Conservation (phyloP, 2,888 invertebrate genomes). For the Xanthia icteritia region DNA sequence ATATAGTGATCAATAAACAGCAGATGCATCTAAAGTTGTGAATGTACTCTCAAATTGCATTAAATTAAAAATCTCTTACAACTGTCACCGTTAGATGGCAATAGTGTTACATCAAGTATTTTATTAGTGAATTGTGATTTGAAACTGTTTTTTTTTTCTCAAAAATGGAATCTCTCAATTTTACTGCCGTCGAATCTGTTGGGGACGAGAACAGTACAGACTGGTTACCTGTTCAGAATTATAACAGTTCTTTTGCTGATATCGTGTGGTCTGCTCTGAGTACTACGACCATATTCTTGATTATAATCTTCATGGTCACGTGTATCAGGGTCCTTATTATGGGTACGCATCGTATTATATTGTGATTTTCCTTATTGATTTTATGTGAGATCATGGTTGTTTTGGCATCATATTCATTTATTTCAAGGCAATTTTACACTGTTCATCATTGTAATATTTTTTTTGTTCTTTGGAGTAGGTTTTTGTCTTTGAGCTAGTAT, state of each 20-base stretch:
- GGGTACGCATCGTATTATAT: conserved; percentile 61
- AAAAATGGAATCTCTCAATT: conserved; percentile 68
- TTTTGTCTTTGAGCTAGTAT: not conserved
- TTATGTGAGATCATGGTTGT: conserved; percentile 7
- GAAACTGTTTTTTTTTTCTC: conserved; percentile 17
- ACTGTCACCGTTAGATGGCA: conserved; percentile 10
- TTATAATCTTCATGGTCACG: conserved; percentile 69
- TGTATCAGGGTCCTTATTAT: conserved; percentile 69
- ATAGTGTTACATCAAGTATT: conserved; percentile 29
- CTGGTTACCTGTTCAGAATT: not conserved
- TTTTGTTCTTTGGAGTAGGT: not conserved
- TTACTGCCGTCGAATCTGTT: not conserved
- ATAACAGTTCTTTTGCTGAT: conserved; percentile 42
- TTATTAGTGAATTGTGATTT: conserved; percentile 36
- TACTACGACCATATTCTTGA: conserved; percentile 57
- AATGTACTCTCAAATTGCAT: not conserved
- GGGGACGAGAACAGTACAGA: conserved; percentile 12
- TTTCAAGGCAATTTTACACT: not conserved
- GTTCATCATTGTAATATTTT: not conserved
- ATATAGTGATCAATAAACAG: not conserved
- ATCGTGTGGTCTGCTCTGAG: conserved; percentile 67
- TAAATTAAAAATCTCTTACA: not conserved
- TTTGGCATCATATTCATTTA: not conserved
- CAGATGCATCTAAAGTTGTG: not conserved
- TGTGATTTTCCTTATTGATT: conserved; percentile 28